Evolutionary conservation across 2,113 vertebrate species (phyloP).

Genomic region (Andinoacara biseriatus): DNA sequence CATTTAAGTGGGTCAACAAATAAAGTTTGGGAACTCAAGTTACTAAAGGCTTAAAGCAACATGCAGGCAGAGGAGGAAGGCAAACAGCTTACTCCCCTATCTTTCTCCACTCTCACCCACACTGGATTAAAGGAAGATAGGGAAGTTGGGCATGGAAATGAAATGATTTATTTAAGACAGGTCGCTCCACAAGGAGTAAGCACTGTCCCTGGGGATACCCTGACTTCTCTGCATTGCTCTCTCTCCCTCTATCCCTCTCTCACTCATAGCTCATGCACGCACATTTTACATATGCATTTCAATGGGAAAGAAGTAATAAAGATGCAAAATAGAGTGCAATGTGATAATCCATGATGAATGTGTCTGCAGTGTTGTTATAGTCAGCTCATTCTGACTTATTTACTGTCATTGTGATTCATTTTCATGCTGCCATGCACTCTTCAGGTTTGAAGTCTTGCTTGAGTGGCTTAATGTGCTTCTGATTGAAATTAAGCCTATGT

Average conservation of each 20-base stretch:
- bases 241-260: constrained; percentile 22
- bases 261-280: constrained; percentile 24
- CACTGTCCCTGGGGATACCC: constrained; percentile 66
- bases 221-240: constrained; percentile 53
- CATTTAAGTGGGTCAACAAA: constrained; percentile 76
- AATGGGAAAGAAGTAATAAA: constrained; percentile 33
- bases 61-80: constrained; percentile 70
- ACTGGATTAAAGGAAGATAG: constrained; percentile 77
- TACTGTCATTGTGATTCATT: constrained; percentile 46
- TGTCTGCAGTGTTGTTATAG: constrained; percentile 44
- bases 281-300: constrained; percentile 52
- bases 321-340: constrained; percentile 19
- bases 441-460: constrained; percentile 24
- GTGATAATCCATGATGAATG: constrained; percentile 54
- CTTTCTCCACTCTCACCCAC: constrained; percentile 72
- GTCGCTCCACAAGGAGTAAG: constrained; percentile 69
- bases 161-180: constrained; percentile 80
- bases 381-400: constrained; percentile 57
- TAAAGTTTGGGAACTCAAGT: constrained; percentile 71
- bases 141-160: constrained; percentile 73
- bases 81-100: constrained; percentile 75
- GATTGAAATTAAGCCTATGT: constrained; percentile 23
- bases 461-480: constrained; percentile 31
- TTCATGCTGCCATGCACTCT: background rate
- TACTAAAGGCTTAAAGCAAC: constrained; percentile 76